Base-by-base conservation (phyloP, 1,140 invertebrate genomes). In the Tyrophagus putrescentiae region DNA sequence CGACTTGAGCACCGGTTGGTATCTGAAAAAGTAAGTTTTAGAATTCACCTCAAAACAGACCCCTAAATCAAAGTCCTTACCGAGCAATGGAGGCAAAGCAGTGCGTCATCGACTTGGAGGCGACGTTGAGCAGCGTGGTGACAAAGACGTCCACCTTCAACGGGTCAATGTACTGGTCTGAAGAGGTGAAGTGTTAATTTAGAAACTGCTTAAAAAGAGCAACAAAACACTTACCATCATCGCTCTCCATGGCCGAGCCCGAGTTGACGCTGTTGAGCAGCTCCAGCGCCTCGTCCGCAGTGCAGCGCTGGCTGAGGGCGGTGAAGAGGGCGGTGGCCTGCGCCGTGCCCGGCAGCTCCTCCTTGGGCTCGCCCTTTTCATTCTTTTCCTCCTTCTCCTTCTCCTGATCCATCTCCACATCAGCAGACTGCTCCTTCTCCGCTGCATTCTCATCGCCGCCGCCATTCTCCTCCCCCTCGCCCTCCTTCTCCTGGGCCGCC, bases 21-120 rank as follows among this genome's bases (percentile, higher is more conserved):
- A 98, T 67, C 76, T 78, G 54, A 53, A 66, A 67, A 31, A 60
- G 42, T 25, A 63, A 39, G 13, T 18, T 25, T 57, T 27, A 18
- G 7, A 62, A 57, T 32, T 28, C 62, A n/a, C n/a, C 7, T 18
- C 9, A 21, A 60, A 63, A 18, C n/a, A 62, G 21, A 21, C n/a
- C 21, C 57, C 18, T 32, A 41, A 41, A n/a, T 7, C 21, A 33
- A 54, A 33, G 31, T 68, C 31, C 69, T 70, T 70, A 79, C 77
- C 97, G 97, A 21, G 88, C 88, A 66, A 99, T 87, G 34, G 91
- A 93, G 16, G 94, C 88, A 74, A 97, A 98, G 66, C 89, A 90
- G 70, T 99, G 95, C 64, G 91, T 95, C 68, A 98, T 94, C 68
- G 91, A 96, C 75, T 98, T 98, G 1, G 84, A 87, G 23, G 91